A percentile compares a stretch with the other conserved stretches of the same genome.
phyloP scores from a whole-genome alignment of 2,113 vertebrate species.

The Parotia lawesii region DNA sequence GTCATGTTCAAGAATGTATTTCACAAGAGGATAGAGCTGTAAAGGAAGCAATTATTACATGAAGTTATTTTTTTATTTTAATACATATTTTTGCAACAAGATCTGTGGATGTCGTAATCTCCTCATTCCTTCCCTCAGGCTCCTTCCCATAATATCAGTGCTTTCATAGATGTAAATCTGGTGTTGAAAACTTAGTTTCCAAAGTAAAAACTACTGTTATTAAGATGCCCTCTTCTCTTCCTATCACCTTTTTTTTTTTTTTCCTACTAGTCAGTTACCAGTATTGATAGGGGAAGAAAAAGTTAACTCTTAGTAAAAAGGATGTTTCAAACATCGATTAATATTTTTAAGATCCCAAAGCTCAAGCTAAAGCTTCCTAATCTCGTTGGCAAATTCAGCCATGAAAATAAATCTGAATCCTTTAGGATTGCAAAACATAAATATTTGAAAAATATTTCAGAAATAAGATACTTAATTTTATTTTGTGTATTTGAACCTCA shows the following conservation, averaged over 20 bases:
- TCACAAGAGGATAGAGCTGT: background rate
- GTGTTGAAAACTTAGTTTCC: background rate
- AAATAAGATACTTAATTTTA: background rate
- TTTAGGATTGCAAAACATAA: background rate
- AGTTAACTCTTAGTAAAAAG: background rate
- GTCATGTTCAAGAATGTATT: background rate
- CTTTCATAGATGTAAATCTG: background rate
- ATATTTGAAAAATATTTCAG: background rate
- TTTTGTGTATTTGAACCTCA: background rate
- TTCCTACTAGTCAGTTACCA: background rate
- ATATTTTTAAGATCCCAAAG: background rate
- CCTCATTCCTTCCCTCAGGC: background rate
- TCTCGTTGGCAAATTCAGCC: background rate
- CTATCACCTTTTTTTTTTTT: too few relatives aligned
- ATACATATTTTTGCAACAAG: background rate
- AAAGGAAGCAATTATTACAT: background rate
- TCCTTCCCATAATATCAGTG: background rate
- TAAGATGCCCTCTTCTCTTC: background rate
- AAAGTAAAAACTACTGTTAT: background rate
- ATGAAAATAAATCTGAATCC: background rate
- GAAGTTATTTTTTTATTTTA: background rate
- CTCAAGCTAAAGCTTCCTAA: background rate
- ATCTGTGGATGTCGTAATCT: background rate
- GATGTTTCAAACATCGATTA: background rate
- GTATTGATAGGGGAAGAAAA: background rate